Base-by-base conservation (phyloP, 2,888 invertebrate genomes). In the Mythimna vitellina region DNA sequence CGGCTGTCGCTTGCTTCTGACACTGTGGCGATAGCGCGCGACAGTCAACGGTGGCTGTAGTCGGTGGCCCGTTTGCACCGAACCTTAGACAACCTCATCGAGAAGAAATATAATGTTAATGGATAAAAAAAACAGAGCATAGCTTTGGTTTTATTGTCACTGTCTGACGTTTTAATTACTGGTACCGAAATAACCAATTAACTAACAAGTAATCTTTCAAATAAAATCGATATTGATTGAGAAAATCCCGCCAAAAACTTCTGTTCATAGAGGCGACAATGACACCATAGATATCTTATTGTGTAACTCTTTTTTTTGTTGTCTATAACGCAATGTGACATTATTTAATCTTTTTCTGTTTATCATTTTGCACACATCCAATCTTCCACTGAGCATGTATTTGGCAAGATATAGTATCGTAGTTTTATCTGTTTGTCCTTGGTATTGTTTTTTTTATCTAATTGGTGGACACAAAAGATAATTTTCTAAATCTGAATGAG, bases 361-460 rank as follows among this genome's bases (percentile, higher is more conserved):
- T 51, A 69, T 69, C 77, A 46, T 69, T 76, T 58, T 70, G 51
- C 70, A 69, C 56, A 32, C 12, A 51, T 2, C 12, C 12, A 58
- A 32, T 25, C 22, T 10, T 3, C 38, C 3, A 35, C 38, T 12
- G 38, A 38, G 25, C 38, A 76, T 73, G 14, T 29, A 38, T 73
- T 76, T 49, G 9, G 46, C 68, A 68, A 68, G 56, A 76, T 73
- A 72, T 22, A 38, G 9, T 67, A 76, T 76, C 70, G 49, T 25
- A 17, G 20, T 25, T 42, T 76, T 69, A 76, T 73, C 57, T 51
- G 0, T 2, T 1, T 68, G 49, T 25, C 70, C 70, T 76, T 76
- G 69, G 38, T 32, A 25, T 25, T 69, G 1, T 46, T 42, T 42
- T 76, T 76, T 22, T 38, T 42, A 76, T 57, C 68, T 38, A 76